phyloP scores from a whole-genome alignment of 1,140 invertebrate species.

The Nylanderia fulva region DNA sequence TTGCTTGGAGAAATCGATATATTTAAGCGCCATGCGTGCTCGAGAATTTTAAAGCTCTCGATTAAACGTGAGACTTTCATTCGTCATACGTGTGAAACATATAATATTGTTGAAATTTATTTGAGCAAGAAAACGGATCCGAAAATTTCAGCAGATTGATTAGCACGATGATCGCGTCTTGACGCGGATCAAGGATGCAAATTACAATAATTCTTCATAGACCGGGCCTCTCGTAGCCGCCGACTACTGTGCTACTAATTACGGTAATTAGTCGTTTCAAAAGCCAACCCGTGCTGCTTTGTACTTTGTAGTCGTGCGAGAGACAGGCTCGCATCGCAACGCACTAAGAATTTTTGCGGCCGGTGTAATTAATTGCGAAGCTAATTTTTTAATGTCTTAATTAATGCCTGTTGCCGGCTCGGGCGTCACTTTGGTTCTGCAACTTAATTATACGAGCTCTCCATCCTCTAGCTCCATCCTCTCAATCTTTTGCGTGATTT shows the following conservation, averaged over 20 bases:
- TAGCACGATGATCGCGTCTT: neutral
- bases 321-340: conserved; percentile 17
- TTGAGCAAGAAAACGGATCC: neutral
- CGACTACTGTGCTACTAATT: conserved; percentile 50
- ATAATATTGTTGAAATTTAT: neutral
- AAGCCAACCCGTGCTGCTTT: conserved; percentile 36
- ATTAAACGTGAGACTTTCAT: neutral
- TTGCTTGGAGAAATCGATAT: conserved; percentile 6
- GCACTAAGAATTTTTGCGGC: conserved; percentile 36
- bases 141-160: conserved; percentile 5
- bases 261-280: conserved; percentile 47
- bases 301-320: conserved; percentile 1
- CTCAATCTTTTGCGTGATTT: neutral
- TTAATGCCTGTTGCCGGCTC: conserved; percentile 15
- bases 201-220: conserved; percentile 31
- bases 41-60: neutral
- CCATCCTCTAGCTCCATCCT: neutral
- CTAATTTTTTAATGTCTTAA: conserved; percentile 58
- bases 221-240: neutral
- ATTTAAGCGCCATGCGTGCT: neutral
- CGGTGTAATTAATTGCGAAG: conserved; percentile 47
- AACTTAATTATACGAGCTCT: conserved; percentile 42
- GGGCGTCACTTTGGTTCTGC: conserved; percentile 7
- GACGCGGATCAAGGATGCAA: conserved; percentile 29
- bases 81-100: too few relatives aligned